phyloP scores from a whole-genome alignment of 2,113 vertebrate species.

The Desmodus rotundus region DNA sequence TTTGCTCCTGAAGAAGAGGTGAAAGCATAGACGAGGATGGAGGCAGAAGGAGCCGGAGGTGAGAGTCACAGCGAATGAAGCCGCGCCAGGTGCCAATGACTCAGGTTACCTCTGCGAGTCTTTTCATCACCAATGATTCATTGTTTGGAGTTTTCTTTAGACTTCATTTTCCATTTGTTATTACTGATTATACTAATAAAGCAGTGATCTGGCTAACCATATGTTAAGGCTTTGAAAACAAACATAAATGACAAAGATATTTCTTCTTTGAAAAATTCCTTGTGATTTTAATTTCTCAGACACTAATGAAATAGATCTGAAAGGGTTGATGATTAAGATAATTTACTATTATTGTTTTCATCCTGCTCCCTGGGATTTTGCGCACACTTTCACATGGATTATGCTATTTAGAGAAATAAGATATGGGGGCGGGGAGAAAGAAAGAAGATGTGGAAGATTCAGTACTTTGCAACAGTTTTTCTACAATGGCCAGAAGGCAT shows the following conservation, averaged over 20 bases:
- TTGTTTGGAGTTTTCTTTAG: background rate
- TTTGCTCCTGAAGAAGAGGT: background rate
- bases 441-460: background rate
- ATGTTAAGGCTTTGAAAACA: background rate
- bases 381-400: background rate
- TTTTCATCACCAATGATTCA: background rate
- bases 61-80: background rate
- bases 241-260: conserved; percentile 42
- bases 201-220: conserved; percentile 2
- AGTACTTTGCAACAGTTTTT: background rate
- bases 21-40: background rate
- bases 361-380: background rate
- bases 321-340: conserved; percentile 56
- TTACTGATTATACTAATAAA: conserved; percentile 19
- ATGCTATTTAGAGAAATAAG: background rate
- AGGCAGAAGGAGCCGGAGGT: background rate
- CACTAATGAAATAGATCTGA: conserved; percentile 40
- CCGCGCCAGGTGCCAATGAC: background rate
- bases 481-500: background rate
- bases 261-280: conserved; percentile 48
- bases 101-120: background rate
- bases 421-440: too few species aligned
- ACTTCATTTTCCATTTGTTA: conserved; percentile 6
- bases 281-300: conserved; percentile 62
- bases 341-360: conserved; percentile 34